A percentile compares a stretch with the other conserved stretches of the same genome.
Conservation (phyloP, 2,888 invertebrate species). For the Drosophila austrosaltans region DNA sequence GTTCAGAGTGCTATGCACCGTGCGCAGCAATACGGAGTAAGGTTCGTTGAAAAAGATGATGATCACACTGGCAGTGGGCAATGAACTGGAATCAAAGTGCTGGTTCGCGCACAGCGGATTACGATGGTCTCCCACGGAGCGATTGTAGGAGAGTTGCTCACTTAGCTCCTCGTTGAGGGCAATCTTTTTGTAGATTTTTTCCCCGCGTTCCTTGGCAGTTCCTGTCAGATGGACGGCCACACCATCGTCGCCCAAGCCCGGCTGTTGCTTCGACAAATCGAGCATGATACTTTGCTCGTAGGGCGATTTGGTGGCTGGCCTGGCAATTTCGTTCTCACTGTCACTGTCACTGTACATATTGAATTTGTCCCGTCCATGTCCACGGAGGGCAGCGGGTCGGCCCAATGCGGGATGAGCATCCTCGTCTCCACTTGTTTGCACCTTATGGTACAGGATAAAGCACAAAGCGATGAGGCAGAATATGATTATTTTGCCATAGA, state of each 20-base stretch:
- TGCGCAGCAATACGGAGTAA: slow-evolving; percentile 91
- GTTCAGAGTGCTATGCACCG: slow-evolving; percentile 90
- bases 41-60: slow-evolving; percentile 96
- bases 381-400: slow-evolving; percentile 31
- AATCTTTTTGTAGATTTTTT: slow-evolving; percentile 90
- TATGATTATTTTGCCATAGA: slow-evolving; percentile 82
- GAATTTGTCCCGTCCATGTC: slow-evolving; percentile 44
- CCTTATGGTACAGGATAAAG: slow-evolving; percentile 81
- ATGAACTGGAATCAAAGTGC: slow-evolving; percentile 86
- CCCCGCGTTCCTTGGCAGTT: slow-evolving; percentile 87
- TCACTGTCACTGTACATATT: slow-evolving; percentile 43
- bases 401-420: slow-evolving; percentile 34
- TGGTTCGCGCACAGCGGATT: slow-evolving; percentile 79
- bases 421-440: slow-evolving; percentile 60
- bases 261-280: slow-evolving; percentile 87
- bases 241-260: slow-evolving; percentile 90
- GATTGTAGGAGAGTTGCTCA: slow-evolving; percentile 93
- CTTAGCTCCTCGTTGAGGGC: slow-evolving; percentile 95
- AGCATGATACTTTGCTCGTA: slow-evolving; percentile 84
- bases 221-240: slow-evolving; percentile 87
- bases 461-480: slow-evolving; percentile 79
- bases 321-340: slow-evolving; percentile 66
- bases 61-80: slow-evolving; percentile 91
- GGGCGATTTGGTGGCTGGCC: slow-evolving; percentile 57
- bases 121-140: slow-evolving; percentile 85